Evolutionary conservation across 2,888 invertebrate genomes (phyloP), one percentile per base, ranked within the genome.

Genomic region (Orchesella flavescens): DNA sequence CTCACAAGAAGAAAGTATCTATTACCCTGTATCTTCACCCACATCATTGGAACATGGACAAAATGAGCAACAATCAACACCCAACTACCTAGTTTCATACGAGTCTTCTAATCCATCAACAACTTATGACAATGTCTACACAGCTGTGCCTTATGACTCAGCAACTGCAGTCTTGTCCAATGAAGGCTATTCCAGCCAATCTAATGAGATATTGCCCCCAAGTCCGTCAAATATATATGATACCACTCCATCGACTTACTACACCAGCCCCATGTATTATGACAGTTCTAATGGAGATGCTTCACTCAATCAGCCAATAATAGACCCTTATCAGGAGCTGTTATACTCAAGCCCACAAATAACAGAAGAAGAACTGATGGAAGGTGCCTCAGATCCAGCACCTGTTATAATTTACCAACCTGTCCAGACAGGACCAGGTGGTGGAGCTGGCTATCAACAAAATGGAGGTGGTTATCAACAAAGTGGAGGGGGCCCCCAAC

Each of bases 91-190:
- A 34, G 34, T 34, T 4, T 34, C 34, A 34, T 34, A 34, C 7
- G 34, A 34, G 7, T 7, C 34, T 34, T 34, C 34, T 34, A n/a
- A n/a, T n/a, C n/a, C n/a, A n/a, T n/a, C n/a, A n/a, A n/a, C n/a
- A n/a, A n/a, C n/a, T n/a, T n/a, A n/a, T n/a, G n/a, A n/a, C n/a
- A 17, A 15, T 9, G 53, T 46, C 2, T 77, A 77, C 17, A 57
- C 77, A 10, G 44, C 68, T 12, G 24, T 24, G 15, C 63, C 63
- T 0, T 12, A 10, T 24, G 59, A 77, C 17, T 34, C 77, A 34
- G 44, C n/a, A 13, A 17, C 24, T 12, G 5, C 63, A 24, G 24
- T 13, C 4, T 9, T 9, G 5, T 13, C 24, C n/a, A 57, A n/a
- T 55, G n/a, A 55, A 5, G n/a, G n/a, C 17, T 13, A 9, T 10